These are phyloP conservation scores for Cabera pusaria DNA, from an alignment of 2,888 invertebrate genomes.

Conservation along the genomic window DNA sequence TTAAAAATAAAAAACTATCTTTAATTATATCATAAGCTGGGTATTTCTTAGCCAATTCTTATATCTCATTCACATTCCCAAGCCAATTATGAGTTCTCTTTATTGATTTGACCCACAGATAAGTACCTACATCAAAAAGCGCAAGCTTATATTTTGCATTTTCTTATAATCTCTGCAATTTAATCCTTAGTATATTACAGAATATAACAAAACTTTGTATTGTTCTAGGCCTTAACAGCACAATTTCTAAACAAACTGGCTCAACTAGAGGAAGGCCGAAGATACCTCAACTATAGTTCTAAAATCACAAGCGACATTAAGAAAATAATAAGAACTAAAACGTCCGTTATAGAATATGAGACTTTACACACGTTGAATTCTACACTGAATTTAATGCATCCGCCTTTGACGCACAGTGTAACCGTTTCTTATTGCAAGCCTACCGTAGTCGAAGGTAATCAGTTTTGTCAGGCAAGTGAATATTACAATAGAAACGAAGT, in stretches of 20 bases:
- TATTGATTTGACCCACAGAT: too few species aligned
- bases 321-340: constrained; percentile 55
- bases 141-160: too few species aligned
- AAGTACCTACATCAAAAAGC: too few species aligned
- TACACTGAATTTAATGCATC: constrained; percentile 51
- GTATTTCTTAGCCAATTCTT: too few species aligned
- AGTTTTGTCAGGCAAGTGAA: constrained; percentile 38
- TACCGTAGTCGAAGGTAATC: constrained; percentile 57
- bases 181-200: too few species aligned
- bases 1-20: too few species aligned
- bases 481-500: constrained; percentile 24
- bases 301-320: constrained; percentile 66
- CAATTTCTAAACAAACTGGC: constrained; percentile 55
- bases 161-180: too few species aligned
- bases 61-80: too few species aligned
- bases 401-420: constrained; percentile 42
- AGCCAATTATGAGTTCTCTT: too few species aligned
- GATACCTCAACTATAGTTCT: constrained; percentile 65
- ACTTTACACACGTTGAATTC: constrained; percentile 51
- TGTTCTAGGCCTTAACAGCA: constrained; percentile 56
- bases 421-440: constrained; percentile 52
- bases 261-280: constrained; percentile 63
- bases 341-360: constrained; percentile 44
- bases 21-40: too few species aligned
- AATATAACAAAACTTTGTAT: too few species aligned